Conservation (phyloP, 2,888 invertebrate species). For the Melanostoma mellinum region DNA sequence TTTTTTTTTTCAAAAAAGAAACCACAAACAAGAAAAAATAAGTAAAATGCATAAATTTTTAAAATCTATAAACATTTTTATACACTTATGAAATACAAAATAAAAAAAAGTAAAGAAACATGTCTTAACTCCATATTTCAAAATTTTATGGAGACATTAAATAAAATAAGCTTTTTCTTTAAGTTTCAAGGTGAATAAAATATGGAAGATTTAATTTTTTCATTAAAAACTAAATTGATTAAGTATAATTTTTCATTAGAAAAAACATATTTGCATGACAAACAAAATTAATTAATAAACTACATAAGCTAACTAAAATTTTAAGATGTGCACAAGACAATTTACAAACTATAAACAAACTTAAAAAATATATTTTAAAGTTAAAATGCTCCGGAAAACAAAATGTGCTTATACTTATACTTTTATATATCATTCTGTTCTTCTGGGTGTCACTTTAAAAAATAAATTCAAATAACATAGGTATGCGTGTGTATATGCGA, state of each 20-base stretch:
- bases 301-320: constrained; percentile 17
- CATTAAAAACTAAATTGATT: constrained; percentile 14
- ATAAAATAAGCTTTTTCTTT: constrained; percentile 49
- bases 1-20: constrained; percentile 8
- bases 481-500: background rate
- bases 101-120: constrained; percentile 26
- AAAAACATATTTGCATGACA: constrained; percentile 67
- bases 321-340: constrained; percentile 42
- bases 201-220: constrained; percentile 36
- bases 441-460: constrained; percentile 57
- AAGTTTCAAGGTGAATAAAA: constrained; percentile 26
- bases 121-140: background rate
- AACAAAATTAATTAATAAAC: constrained; percentile 45
- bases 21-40: background rate
- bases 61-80: constrained; percentile 53
- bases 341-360: constrained; percentile 37
- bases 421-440: constrained; percentile 62
- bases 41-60: constrained; percentile 54
- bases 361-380: constrained; percentile 27
- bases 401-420: constrained; percentile 25
- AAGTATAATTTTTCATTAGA: constrained; percentile 57
- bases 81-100: constrained; percentile 11
- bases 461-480: constrained; percentile 18
- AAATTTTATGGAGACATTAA: constrained; percentile 23
- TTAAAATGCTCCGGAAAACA: background rate